Evolutionary conservation across 2,888 invertebrate genomes (phyloP).

Genomic region (Peribatodes rhomboidaria): DNA sequence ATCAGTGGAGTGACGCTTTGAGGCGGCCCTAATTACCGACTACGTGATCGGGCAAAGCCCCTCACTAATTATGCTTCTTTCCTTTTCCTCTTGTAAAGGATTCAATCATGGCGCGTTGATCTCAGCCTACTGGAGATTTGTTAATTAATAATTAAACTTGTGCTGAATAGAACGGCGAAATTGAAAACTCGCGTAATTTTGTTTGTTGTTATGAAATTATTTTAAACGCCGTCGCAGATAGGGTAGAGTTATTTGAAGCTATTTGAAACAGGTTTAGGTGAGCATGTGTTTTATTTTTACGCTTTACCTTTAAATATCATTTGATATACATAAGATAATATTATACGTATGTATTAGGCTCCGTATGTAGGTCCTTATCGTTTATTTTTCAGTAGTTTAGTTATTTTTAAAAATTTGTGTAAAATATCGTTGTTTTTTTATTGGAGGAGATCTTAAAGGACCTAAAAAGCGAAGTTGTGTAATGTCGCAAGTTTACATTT

Average conservation of each 20-base stretch:
- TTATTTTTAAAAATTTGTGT: too few species aligned
- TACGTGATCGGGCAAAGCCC: slow-evolving; percentile 46
- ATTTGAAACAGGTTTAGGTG: background rate
- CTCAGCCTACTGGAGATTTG: slow-evolving; percentile 13
- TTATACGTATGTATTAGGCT: background rate
- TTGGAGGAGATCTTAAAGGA: too few species aligned
- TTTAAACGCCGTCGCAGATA: background rate
- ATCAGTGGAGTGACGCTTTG: slow-evolving; percentile 38
- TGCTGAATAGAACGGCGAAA: slow-evolving; percentile 14
- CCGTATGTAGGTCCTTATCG: too few species aligned
- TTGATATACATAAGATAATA: background rate
- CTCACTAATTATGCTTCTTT: slow-evolving; percentile 45
- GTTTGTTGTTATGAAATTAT: slow-evolving; percentile 10
- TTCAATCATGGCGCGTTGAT: slow-evolving; percentile 41
- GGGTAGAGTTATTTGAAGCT: background rate
- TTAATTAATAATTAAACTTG: slow-evolving; percentile 22
- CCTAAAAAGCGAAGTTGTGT: too few species aligned
- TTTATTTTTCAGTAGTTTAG: too few species aligned
- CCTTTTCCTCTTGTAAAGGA: slow-evolving; percentile 40
- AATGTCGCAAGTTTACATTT: too few species aligned
- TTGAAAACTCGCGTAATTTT: slow-evolving; percentile 1
- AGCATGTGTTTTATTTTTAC: background rate
- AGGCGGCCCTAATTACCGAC: slow-evolving; percentile 42
- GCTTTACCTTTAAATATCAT: background rate
- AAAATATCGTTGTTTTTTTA: too few species aligned